These are phyloP conservation scores for Ganaspis brasiliensis DNA, from an alignment of 2,888 invertebrate genomes.

Conservation along the genomic window DNA sequence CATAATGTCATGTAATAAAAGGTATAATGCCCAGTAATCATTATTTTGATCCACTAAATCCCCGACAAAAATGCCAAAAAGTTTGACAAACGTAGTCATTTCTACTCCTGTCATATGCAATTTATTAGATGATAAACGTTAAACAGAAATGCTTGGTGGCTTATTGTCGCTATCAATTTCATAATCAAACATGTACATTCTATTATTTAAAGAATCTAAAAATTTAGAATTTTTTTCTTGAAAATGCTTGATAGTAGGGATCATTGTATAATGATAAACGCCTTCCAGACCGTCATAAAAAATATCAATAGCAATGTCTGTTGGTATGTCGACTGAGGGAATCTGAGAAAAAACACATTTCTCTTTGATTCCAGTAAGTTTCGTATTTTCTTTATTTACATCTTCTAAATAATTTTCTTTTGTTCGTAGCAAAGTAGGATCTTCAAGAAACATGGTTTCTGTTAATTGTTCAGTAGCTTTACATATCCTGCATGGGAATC, in stretches of 20 bases:
- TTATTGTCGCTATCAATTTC: conserved; percentile 53
- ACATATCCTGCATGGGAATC: conserved; percentile 46
- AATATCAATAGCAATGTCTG: conserved; percentile 34
- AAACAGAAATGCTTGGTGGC: conserved; percentile 50
- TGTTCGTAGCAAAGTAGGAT: conserved; percentile 12
- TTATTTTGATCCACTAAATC: conserved; percentile 54
- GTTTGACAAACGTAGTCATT: conserved; percentile 57
- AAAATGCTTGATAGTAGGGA: conserved; percentile 31
- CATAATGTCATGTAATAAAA: conserved; percentile 46
- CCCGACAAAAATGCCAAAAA: conserved; percentile 58
- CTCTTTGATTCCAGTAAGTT: conserved; percentile 44
- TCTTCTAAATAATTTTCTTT: conserved; percentile 38
- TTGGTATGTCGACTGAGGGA: conserved; percentile 32
- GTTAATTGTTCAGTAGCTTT: conserved; percentile 59
- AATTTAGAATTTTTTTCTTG: conserved; percentile 48
- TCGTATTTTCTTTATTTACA: conserved; percentile 31
- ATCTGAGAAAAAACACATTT: conserved; percentile 14
- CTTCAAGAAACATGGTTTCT: conserved; percentile 26
- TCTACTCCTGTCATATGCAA: conserved; percentile 62
- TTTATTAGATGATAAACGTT: conserved; percentile 53
- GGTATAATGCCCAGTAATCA: conserved; percentile 38
- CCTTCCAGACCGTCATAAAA: conserved; percentile 48
- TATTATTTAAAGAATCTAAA: conserved; percentile 51
- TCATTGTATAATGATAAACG: conserved; percentile 43
- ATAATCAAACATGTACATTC: conserved; percentile 56